Percentiles rank a stretch among this genome's conserved stretches.
Conservation (phyloP, 2,113 vertebrate species). For the Heliornis fulica region DNA sequence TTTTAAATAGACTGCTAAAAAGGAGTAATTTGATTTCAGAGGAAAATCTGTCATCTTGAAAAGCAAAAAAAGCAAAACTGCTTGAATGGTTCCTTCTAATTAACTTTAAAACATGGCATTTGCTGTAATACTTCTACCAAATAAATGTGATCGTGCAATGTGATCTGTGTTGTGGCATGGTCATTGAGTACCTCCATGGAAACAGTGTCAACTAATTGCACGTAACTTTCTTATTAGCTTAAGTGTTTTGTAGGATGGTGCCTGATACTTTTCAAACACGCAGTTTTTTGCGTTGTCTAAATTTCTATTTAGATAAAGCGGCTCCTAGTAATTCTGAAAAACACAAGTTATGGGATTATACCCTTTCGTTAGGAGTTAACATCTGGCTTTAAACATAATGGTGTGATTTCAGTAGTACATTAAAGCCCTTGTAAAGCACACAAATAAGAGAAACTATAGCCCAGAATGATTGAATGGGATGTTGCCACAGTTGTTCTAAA, state of each 20-base stretch:
- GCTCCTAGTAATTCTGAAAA: neutral
- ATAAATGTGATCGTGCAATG: neutral
- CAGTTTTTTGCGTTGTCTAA: neutral
- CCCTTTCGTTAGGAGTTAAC: neutral
- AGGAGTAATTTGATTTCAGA: slow-evolving; percentile 25
- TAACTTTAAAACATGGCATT: slow-evolving; percentile 6
- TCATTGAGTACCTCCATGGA: neutral
- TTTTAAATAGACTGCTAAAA: slow-evolving; percentile 8
- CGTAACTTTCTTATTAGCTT: neutral
- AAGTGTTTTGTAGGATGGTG: neutral
- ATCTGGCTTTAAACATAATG: neutral
- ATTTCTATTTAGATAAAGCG: neutral
- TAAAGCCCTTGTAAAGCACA: neutral
- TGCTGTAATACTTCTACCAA: slow-evolving; percentile 1
- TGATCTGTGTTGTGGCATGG: neutral
- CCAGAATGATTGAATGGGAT: neutral
- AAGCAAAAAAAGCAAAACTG: slow-evolving; percentile 24
- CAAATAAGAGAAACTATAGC: neutral
- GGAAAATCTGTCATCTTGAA: slow-evolving; percentile 27
- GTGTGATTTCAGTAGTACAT: neutral
- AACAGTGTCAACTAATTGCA: neutral
- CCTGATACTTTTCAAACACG: neutral
- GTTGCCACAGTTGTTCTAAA: neutral
- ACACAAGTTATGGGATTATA: neutral
- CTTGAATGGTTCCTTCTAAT: slow-evolving; percentile 27